phyloP scores from a whole-genome alignment of 2,888 invertebrate species.

The Hermaeophaga mercurialis region DNA sequence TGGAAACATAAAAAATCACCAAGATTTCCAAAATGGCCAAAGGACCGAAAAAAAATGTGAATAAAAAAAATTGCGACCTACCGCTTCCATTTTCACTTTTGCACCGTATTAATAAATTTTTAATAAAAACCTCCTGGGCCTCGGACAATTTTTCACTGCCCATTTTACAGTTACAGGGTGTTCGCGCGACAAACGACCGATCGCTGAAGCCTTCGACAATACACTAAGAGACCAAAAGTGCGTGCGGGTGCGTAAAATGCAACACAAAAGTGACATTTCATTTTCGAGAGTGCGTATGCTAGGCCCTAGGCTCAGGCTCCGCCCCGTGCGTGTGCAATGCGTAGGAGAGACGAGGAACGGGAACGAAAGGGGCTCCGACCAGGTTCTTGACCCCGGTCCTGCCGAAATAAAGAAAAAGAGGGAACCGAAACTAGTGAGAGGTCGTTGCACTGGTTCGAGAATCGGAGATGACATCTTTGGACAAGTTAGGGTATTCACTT shows the following conservation, averaged over 20 bases:
- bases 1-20: too few relatives aligned
- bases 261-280: conserved; percentile 28
- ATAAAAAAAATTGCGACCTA: conserved; percentile 40
- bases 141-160: conserved; percentile 43
- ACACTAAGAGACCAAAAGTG: conserved; percentile 27
- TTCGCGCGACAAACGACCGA: conserved; percentile 25
- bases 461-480: conserved; percentile 26
- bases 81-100: conserved; percentile 45
- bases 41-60: too few relatives aligned
- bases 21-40: too few relatives aligned
- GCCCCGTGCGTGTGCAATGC: conserved; percentile 54
- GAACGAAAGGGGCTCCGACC: conserved; percentile 42
- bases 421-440: conserved; percentile 19
- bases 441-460: conserved; percentile 30
- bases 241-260: conserved; percentile 30
- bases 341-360: conserved; percentile 45
- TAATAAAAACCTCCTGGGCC: conserved; percentile 49
- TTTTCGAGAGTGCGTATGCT: conserved; percentile 46
- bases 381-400: conserved; percentile 54
- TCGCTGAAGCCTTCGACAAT: conserved; percentile 33
- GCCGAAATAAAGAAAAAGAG: conserved; percentile 37
- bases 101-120: conserved; percentile 50
- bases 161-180: too few relatives aligned
- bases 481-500: conserved; percentile 23
- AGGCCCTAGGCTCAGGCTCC: conserved; percentile 42